These are phyloP conservation scores for Trissolcus brochymenae DNA, from an alignment of 2,888 invertebrate species.

Conservation along the genomic window DNA sequence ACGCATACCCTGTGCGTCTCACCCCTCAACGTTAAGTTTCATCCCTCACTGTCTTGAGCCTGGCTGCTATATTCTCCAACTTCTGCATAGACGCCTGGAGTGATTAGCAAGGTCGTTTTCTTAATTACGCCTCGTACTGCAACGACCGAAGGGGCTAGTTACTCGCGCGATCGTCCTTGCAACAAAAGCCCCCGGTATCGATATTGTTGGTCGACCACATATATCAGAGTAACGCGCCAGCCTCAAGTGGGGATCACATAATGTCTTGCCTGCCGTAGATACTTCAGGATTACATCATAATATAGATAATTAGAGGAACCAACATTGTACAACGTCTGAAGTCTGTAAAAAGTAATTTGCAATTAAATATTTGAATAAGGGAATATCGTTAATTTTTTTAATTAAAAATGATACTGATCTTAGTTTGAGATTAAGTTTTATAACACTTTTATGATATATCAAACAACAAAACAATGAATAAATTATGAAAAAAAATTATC, in stretches of 20 bases:
- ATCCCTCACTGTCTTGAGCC: slow-evolving; percentile 32
- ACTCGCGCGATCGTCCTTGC: slow-evolving; percentile 60
- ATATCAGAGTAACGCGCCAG: slow-evolving; percentile 9
- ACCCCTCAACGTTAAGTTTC: slow-evolving; percentile 42
- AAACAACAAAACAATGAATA: not conserved
- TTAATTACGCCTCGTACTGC: slow-evolving; percentile 64
- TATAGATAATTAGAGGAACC: not conserved
- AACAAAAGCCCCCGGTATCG: slow-evolving; percentile 40
- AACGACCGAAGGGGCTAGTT: slow-evolving; percentile 60
- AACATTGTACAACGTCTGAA: not conserved
- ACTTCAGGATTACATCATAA: slow-evolving; percentile 37
- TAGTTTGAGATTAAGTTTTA: no score
- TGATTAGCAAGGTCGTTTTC: slow-evolving; percentile 70
- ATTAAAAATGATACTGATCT: no score
- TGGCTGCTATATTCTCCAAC: slow-evolving; percentile 48
- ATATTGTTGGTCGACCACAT: slow-evolving; percentile 36
- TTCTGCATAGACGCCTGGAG: slow-evolving; percentile 59
- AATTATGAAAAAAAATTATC: slow-evolving; percentile 5
- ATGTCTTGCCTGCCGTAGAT: slow-evolving; percentile 38
- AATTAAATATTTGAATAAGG: no score
- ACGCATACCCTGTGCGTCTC: slow-evolving; percentile 61
- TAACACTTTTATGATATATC: not conserved
- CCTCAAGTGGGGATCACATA: slow-evolving; percentile 26
- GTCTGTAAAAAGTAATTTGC: no score
- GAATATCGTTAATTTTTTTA: no score